Evolutionary conservation across 2,888 invertebrate species (phyloP).

Genomic region (Barypeithes pellucidus): DNA sequence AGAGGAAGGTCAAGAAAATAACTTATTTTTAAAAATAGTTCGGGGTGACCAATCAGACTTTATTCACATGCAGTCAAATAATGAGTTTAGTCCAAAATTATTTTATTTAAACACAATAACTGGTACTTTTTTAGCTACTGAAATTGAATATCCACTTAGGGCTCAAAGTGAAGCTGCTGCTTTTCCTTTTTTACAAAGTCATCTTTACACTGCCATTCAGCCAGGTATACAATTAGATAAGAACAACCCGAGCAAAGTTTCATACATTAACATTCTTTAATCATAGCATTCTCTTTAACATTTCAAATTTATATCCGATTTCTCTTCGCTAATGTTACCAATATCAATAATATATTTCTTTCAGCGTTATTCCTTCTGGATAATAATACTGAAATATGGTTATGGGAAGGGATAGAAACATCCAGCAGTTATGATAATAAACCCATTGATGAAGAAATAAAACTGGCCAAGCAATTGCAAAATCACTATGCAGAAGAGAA

Average conservation of each 20-base stretch:
- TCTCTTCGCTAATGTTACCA: slow-evolving; percentile 6
- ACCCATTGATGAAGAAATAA: slow-evolving; percentile 49
- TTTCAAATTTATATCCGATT: no score
- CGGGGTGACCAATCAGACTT: slow-evolving; percentile 34
- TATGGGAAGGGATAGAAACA: slow-evolving; percentile 56
- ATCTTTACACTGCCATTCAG: slow-evolving; percentile 59
- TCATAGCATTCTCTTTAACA: no score
- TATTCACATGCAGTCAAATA: slow-evolving; percentile 34
- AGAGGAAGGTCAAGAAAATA: slow-evolving; percentile 53
- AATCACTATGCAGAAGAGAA: slow-evolving; percentile 55
- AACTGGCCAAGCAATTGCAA: slow-evolving; percentile 51
- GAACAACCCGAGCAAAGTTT: not conserved
- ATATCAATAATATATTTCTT: slow-evolving; percentile 39
- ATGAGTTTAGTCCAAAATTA: slow-evolving; percentile 57
- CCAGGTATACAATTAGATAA: no score
- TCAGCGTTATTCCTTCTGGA: slow-evolving; percentile 60
- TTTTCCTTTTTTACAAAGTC: slow-evolving; percentile 61
- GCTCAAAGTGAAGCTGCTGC: slow-evolving; percentile 51
- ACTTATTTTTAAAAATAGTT: slow-evolving; percentile 50
- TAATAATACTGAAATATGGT: slow-evolving; percentile 59
- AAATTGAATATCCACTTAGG: slow-evolving; percentile 59
- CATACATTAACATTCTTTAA: no score
- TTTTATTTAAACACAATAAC: slow-evolving; percentile 60
- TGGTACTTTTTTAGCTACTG: slow-evolving; percentile 57
- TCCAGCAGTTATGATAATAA: slow-evolving; percentile 37